Evolutionary conservation across 30 jellyfish, hydroid and myxozoan genomes (phyloP), one percentile per base, ranked within the genome.

Genomic region (Hydractinia symbiolongicarpus): DNA sequence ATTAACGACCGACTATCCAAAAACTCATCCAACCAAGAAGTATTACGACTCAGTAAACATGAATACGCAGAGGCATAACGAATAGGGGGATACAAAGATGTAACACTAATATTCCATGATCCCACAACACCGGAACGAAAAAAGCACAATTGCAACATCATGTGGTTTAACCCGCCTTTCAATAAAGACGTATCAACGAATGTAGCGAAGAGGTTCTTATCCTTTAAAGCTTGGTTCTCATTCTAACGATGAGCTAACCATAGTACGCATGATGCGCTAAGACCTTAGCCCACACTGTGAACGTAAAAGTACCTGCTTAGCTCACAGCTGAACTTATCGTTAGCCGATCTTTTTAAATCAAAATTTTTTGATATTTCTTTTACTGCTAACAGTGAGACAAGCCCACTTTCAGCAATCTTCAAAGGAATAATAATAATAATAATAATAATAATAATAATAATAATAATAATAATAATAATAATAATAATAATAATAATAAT

Each of bases 401-500:
- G n/a, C n/a, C 53, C 78, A 9, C 19, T 68, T 13, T 68, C 78
- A n/a, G n/a, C n/a, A n/a, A n/a, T n/a, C n/a, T n/a, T n/a, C n/a
- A n/a, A n/a, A n/a, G n/a, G n/a, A n/a, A 9, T 68, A 68, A 9
- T 68, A 21, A 9, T 68, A 21, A 68, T 68, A 21, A 68, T 68
- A 21, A 68, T 68, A 21, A 68, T 21, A 68, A 68, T 68, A 21
- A 68, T 68, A 21, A 68, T 68, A 21, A 68, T 68, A 21, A 21
- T 68, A 68, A 68, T 68, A 21, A 68, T 68, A 21, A 68, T 68
- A 21, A 68, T 68, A 21, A 68, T 68, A 21, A 68, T 68, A 21
- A 68, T 68, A 21, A 68, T 68, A 21, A 68, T 68, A 21, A 68
- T 68, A 21, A 21, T 68, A 21, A 68, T 68, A 21, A 68, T 68